Conservation (phyloP, 2,113 vertebrate species). For the Herpetotheres cachinnans region DNA sequence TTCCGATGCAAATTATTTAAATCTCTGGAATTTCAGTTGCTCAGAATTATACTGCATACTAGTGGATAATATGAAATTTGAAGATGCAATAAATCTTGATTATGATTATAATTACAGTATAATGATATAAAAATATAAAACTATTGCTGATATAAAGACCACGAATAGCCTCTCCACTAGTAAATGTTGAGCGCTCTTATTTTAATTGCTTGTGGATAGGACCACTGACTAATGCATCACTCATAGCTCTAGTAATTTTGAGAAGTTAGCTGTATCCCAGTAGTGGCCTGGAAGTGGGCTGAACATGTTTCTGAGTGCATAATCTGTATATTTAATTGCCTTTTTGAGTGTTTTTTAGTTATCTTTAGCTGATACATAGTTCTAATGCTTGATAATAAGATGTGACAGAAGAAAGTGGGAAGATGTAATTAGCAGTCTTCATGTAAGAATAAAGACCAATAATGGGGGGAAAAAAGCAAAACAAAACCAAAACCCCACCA, state of each 20-base stretch:
- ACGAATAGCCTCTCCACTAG: neutral
- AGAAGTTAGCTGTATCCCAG: neutral
- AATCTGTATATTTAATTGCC: neutral
- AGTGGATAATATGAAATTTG: neutral
- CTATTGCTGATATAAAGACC: neutral
- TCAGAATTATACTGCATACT: neutral
- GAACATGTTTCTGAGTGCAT: neutral
- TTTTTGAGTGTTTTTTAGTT: neutral
- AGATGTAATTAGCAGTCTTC: neutral
- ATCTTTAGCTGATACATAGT: neutral
- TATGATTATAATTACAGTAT: neutral
- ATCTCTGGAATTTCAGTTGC: neutral
- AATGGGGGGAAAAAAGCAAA: neutral
- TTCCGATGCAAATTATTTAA: neutral
- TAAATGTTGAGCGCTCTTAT: neutral
- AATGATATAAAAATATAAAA: neutral
- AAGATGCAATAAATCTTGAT: neutral
- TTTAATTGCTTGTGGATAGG: neutral
- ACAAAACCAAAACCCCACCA: neutral
- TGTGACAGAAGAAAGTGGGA: neutral
- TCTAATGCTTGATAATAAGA: neutral
- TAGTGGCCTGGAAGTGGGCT: neutral
- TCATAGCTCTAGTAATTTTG: neutral
- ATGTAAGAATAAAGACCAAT: neutral
- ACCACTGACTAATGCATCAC: neutral